Conservation (phyloP, 2,888 invertebrate genomes). For the Orthosia cruda region DNA sequence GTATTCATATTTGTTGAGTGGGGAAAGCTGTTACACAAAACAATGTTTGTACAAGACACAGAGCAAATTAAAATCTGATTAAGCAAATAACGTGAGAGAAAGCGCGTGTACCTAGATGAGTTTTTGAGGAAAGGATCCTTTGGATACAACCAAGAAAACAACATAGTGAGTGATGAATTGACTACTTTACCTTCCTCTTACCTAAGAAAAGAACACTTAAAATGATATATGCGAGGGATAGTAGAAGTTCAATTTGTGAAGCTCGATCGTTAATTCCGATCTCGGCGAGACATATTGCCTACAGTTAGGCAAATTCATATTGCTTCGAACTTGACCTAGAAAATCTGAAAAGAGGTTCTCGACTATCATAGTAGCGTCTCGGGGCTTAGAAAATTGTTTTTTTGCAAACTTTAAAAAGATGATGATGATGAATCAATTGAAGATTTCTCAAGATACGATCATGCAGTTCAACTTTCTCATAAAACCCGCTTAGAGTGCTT, state of each 20-base stretch:
- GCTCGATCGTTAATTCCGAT: constrained; percentile 49
- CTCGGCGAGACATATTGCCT: constrained; percentile 45
- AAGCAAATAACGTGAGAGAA: constrained; percentile 6
- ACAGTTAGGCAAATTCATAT: constrained; percentile 51
- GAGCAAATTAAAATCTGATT: constrained; percentile 17
- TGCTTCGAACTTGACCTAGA: constrained; percentile 44
- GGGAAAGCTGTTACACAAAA: constrained; percentile 2
- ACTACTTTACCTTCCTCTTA: neutral
- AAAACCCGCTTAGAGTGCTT: neutral
- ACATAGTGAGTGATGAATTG: neutral
- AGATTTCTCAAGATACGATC: neutral
- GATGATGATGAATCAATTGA: too few relatives aligned
- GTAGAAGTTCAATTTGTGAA: constrained; percentile 30
- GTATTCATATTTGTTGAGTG: constrained; percentile 11
- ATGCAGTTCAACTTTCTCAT: neutral
- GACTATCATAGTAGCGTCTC: constrained; percentile 22
- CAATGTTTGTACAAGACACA: constrained; percentile 22
- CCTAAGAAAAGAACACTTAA: constrained; percentile 15
- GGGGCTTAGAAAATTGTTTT: constrained; percentile 10
- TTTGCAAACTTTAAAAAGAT: constrained; percentile 5
- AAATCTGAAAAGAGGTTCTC: constrained; percentile 43
- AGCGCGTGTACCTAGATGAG: neutral
- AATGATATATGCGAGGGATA: constrained; percentile 13
- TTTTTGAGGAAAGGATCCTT: neutral
- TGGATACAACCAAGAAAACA: neutral